A percentile compares a stretch with the other conserved stretches of the same genome.
phyloP scores from a whole-genome alignment of 2,113 vertebrate species.

The Dicaeum eximium region DNA sequence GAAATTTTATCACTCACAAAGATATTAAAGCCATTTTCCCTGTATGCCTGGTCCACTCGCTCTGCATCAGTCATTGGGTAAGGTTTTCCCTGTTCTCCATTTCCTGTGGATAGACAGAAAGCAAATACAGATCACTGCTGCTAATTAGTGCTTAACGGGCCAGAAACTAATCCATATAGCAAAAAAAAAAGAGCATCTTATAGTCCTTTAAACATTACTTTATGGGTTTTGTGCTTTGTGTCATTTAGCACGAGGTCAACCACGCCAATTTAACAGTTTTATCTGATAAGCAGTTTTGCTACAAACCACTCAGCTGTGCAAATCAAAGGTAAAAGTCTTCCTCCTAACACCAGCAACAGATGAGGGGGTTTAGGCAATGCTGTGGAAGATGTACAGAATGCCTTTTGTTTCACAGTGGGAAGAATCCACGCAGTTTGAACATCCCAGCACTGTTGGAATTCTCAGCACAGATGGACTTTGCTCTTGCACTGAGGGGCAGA shows the following conservation, averaged over 20 bases:
- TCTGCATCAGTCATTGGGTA: slow-evolving; percentile 89
- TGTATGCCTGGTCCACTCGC: slow-evolving; percentile 90
- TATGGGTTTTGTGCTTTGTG: background rate
- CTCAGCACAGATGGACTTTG: slow-evolving; percentile 6
- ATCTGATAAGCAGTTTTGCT: background rate
- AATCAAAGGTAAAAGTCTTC: background rate
- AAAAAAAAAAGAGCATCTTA: background rate
- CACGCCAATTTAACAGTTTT: background rate
- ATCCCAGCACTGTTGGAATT: background rate
- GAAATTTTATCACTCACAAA: slow-evolving; percentile 96
- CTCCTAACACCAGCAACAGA: background rate
- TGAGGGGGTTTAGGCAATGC: background rate
- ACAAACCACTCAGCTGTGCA: background rate
- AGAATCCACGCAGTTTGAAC: background rate
- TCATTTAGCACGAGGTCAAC: background rate
- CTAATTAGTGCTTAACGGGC: slow-evolving; percentile 8
- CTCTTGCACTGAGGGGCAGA: background rate
- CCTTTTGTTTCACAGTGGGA: background rate
- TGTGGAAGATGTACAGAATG: background rate
- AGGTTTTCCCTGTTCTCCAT: slow-evolving; percentile 91
- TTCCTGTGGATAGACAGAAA: slow-evolving; percentile 74
- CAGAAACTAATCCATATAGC: background rate
- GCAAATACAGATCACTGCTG: background rate
- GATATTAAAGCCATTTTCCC: slow-evolving; percentile 98
- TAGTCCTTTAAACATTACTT: background rate